Evolutionary conservation across 2,888 invertebrate species (phyloP).

Genomic region (Yponomeuta cagnagella): DNA sequence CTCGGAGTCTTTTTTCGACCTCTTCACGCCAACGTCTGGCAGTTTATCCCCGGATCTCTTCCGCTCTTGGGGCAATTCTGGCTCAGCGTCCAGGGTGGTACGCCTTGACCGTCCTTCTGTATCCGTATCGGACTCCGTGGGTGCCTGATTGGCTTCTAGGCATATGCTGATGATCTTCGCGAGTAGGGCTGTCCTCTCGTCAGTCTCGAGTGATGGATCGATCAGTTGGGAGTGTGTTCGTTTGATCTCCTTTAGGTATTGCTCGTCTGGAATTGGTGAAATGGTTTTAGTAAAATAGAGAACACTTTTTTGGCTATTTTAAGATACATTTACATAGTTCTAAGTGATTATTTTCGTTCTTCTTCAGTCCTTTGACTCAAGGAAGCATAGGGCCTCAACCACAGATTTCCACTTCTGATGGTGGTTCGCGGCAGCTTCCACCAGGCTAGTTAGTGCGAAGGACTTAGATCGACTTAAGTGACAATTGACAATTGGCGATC

Average conservation of each 20-base stretch:
- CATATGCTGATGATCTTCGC: constrained; percentile 52
- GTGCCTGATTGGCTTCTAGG: constrained; percentile 32
- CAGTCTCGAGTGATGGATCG: constrained; percentile 45
- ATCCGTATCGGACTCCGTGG: background rate
- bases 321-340: too few species aligned
- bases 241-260: constrained; percentile 45
- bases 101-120: background rate
- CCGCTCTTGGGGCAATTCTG: constrained; percentile 22
- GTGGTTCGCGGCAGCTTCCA: too few species aligned
- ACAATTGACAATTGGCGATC: too few species aligned
- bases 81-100: constrained; percentile 24
- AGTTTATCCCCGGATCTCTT: background rate
- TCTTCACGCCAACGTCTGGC: background rate
- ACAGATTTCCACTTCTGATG: too few species aligned
- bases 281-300: background rate
- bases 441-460: too few species aligned
- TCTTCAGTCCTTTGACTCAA: too few species aligned
- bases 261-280: constrained; percentile 39
- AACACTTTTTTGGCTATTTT: background rate
- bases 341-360: too few species aligned
- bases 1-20: background rate
- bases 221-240: constrained; percentile 44
- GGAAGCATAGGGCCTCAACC: too few species aligned
- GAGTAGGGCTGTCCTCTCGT: constrained; percentile 49
- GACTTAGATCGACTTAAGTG: too few species aligned